A percentile compares a stretch with the other conserved stretches of the same genome.
These are phyloP conservation scores for Tetraodon nigroviridis DNA, from an alignment of 2,113 vertebrate species.

Conservation along the genomic window DNA sequence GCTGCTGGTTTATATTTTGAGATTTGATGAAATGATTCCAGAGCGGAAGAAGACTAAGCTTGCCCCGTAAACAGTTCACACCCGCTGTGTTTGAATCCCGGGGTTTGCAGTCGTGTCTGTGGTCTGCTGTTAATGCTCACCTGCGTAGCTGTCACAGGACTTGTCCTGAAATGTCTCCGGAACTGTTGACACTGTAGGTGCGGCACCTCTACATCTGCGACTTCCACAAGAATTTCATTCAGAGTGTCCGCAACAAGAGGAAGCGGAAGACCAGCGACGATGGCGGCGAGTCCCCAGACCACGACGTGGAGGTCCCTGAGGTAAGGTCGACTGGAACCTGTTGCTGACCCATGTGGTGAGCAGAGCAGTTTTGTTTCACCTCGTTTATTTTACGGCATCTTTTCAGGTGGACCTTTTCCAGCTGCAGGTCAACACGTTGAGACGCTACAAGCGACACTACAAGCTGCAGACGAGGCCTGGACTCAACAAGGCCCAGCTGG, in stretches of 20 bases:
- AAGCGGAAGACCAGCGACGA: constrained; percentile 98
- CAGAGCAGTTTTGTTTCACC: neutral
- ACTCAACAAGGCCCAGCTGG: constrained; percentile 97
- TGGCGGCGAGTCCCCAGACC: constrained; percentile 95
- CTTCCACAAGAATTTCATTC: constrained; percentile 99
- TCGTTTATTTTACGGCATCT: neutral
- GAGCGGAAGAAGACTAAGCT: too few relatives aligned
- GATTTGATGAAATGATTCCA: too few relatives aligned
- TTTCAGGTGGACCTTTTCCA: constrained; percentile 94
- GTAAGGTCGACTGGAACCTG: constrained; percentile 56
- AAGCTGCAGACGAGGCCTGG: constrained; percentile 96
- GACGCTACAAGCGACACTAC: constrained; percentile 97
- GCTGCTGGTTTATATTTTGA: too few relatives aligned
- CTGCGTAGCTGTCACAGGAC: too few relatives aligned
- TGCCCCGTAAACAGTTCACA: too few relatives aligned
- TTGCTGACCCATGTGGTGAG: neutral
- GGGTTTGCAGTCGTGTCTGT: too few relatives aligned
- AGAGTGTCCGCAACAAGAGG: constrained; percentile 96
- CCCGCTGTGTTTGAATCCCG: too few relatives aligned
- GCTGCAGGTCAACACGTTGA: constrained; percentile 95
- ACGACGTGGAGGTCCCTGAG: constrained; percentile 93
- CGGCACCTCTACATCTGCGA: constrained; percentile 97
- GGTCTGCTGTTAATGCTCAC: too few relatives aligned
- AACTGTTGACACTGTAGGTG: constrained; percentile 71
- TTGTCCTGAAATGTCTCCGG: neutral